These are phyloP conservation scores for Ceyx melanurus DNA, from an alignment of 2,113 vertebrate species.

Conservation along the genomic window DNA sequence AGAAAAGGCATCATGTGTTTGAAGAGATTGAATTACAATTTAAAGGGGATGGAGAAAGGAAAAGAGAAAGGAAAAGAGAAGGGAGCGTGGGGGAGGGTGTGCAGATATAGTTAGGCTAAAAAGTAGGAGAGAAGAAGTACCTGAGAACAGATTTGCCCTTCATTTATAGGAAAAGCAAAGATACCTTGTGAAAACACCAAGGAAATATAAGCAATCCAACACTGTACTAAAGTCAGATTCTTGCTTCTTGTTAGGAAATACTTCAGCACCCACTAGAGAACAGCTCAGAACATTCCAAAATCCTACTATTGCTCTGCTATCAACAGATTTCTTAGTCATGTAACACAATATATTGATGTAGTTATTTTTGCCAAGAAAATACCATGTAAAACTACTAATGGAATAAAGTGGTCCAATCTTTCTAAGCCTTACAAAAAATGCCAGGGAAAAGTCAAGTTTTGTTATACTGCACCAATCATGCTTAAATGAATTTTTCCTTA, in stretches of 20 bases:
- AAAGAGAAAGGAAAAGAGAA: slow-evolving; percentile 5
- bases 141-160: not conserved
- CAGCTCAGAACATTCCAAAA: not conserved
- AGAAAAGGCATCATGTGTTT: slow-evolving; percentile 41
- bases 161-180: not conserved
- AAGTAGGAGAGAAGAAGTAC: not conserved
- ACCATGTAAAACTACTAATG: not conserved
- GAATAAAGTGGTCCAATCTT: not conserved
- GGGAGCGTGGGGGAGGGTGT: not conserved
- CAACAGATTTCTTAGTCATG: not conserved
- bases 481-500: not conserved
- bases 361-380: not conserved
- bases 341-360: not conserved
- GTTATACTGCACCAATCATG: not conserved
- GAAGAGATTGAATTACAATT: slow-evolving; percentile 52
- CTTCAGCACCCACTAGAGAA: slow-evolving; percentile 4
- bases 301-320: not conserved
- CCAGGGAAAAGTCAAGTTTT: not conserved
- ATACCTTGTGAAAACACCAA: not conserved
- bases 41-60: slow-evolving; percentile 9
- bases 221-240: not conserved
- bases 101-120: not conserved
- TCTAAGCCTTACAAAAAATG: not conserved
- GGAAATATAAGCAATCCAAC: not conserved
- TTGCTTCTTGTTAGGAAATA: not conserved